Base-by-base conservation (phyloP, 2,797 vertebrate species). In the Myotis vivesi region DNA sequence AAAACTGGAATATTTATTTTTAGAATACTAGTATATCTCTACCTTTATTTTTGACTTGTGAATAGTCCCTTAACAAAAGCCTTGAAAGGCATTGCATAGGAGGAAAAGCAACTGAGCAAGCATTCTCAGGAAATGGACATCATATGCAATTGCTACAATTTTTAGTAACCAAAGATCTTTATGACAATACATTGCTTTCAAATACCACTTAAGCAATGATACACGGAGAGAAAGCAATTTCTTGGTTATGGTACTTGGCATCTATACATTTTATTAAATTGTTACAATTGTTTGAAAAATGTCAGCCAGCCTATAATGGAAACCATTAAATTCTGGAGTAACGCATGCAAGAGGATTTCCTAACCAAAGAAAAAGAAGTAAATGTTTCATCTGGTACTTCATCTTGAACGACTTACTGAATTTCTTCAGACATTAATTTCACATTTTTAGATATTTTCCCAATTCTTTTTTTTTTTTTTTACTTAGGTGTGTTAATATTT, bases 261-360 rank as follows among this genome's bases (percentile, higher is more conserved):
- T 22, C 30, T 79, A 62, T 57, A 66, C 1, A 46, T 79, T 95
- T 83, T 75, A 82, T 91, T 92, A 77, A 92, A 85, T 91, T 88
- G 22, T 94, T 87, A 64, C 28, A 95, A 68, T 80, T 91, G 11
- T 49, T 79, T 94, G 82, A 75, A 95, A 87, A 94, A 88, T 79
- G 23, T 92, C 94, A 94, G 36, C 53, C 38, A 89, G 91, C 6
- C 57, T 76, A 19, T 81, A 68, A 87, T 30, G 87, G 49, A 96
- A 62, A 71, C 33, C 17, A 80, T 94, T 91, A 69, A 12, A 73
- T 84, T 76, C 80, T 87, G 49, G 20, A 94, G 64, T 30, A n/a
- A 4, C 1, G 25, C 72, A 80, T 79, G 66, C 86, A 62, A 87
- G 8, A 38, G 12, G 23, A 87, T 82, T 73, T 89, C 85, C 57